Base-by-base conservation (phyloP, 2,888 invertebrate species). In the Cerastoderma edule region DNA sequence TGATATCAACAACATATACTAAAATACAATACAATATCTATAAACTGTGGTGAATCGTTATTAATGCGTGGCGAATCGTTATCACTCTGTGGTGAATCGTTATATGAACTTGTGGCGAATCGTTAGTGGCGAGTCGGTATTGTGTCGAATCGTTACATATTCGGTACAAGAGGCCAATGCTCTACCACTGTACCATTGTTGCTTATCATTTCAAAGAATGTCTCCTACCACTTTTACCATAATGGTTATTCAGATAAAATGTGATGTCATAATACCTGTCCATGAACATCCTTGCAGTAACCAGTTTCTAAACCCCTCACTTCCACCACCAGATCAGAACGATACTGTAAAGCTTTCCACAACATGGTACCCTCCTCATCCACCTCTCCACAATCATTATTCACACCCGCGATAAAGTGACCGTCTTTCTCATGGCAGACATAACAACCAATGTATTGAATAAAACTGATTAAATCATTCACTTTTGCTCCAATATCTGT, bases 281-380 rank as follows among this genome's bases (percentile, higher is more conserved):
- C 91, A 86, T 90, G 89, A 2, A 91, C 90, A 79, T 91, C 91
- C 75, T 85, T 89, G 77, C 90, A 91, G 69, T 89, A 90, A 6
- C 91, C 91, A 77, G 87, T 91, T 39, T 84, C 78, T 46, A 91
- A 78, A 44, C 89, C 88, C 22, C 82, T 73, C 0, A 89, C 85
- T 67, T 85, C 79, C 16, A 90, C 67, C 35, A 73, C 78, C 10
- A 89, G 6, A 57, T 85, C 76, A 68, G 85, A 81, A 24, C 78
- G 73, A 75, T 91, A 88, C 35, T 82, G 78, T 10, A 89, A 46
- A 32, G 80, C 84, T 22, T 83, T 87, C 77, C 83, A 83, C 19
- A 89, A 30, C 22, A 77, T 50, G 27, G 74, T 66, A 8, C 75
- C 75, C 22, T 89, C 87, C 32, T 86, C 88, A 77, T 91, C 89